Conservation (phyloP, 1,140 invertebrate genomes). For the Drosophila bipectinata region DNA sequence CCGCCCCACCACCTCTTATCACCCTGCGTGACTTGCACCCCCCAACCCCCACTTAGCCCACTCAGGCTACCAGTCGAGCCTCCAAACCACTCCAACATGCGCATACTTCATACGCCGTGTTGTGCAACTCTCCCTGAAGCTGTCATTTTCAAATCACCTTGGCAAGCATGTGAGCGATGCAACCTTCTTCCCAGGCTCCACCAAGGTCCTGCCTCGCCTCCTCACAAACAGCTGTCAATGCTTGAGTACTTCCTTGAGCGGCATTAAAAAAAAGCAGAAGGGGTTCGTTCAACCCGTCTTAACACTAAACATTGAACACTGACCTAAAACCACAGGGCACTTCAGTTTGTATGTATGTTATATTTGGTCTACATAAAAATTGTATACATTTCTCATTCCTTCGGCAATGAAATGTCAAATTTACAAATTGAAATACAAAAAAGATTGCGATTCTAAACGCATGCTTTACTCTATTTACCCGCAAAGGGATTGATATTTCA, state of each 20-base stretch:
- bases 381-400: background rate
- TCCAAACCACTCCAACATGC: slow-evolving; percentile 3
- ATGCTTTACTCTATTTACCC: background rate
- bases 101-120: slow-evolving; percentile 25
- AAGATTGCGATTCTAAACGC: background rate
- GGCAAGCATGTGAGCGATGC: slow-evolving; percentile 19
- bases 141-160: slow-evolving; percentile 30
- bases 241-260: slow-evolving; percentile 6
- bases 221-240: slow-evolving; percentile 38
- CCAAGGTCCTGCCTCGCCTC: background rate
- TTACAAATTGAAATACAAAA: background rate
- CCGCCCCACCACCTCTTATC: background rate
- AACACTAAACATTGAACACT: background rate
- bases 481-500: background rate
- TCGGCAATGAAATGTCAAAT: background rate
- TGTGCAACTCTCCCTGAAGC: slow-evolving; percentile 46
- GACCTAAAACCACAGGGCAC: background rate
- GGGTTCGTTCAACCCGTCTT: slow-evolving; percentile 23
- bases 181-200: background rate
- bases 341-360: background rate
- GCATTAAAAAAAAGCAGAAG: background rate
- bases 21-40: background rate
- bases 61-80: background rate
- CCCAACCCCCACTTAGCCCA: background rate
- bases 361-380: background rate